These are phyloP conservation scores for Symphodus melops DNA, from an alignment of 2,113 vertebrate species.

Conservation along the genomic window DNA sequence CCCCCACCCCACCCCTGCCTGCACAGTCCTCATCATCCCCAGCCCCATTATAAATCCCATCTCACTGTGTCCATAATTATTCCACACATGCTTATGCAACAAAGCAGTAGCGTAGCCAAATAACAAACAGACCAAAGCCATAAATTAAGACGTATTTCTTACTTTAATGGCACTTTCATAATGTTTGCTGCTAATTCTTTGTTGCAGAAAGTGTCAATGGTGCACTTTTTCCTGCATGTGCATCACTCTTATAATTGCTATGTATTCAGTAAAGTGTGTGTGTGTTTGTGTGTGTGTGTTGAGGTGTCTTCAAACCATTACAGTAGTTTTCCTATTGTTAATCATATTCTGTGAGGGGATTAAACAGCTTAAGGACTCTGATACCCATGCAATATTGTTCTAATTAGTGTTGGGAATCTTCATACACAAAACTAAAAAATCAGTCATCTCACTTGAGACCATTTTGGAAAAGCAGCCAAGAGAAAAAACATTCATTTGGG, in stretches of 20 bases:
- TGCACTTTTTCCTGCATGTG: conserved; percentile 66
- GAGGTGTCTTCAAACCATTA: conserved; percentile 39
- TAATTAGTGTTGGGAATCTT: conserved; percentile 51
- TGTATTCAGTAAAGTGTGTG: conserved; percentile 77
- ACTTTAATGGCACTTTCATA: conserved; percentile 81
- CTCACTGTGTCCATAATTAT: conserved; percentile 78
- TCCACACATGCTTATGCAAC: conserved; percentile 78
- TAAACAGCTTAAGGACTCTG: conserved; percentile 72
- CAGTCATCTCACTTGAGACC: conserved; percentile 51
- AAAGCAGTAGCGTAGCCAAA: conserved; percentile 84
- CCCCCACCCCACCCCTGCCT: conserved; percentile 29
- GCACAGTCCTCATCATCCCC: conserved; percentile 64
- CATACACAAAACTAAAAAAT: conserved; percentile 46
- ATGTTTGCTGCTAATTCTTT: conserved; percentile 81
- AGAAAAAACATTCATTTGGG: conserved; percentile 47
- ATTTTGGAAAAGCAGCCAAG: conserved; percentile 24
- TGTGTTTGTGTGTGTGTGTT: conserved; percentile 70
- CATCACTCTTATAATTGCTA: conserved; percentile 65
- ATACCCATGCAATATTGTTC: conserved; percentile 48
- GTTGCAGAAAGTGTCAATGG: conserved; percentile 68
- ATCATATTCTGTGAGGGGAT: conserved; percentile 53
- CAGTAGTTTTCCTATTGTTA: conserved; percentile 56
- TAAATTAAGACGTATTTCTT: conserved; percentile 82
- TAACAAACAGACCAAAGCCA: conserved; percentile 83
- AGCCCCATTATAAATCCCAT: conserved; percentile 72